Conservation (phyloP, 1,140 invertebrate species). For the Drosophila pandora region DNA sequence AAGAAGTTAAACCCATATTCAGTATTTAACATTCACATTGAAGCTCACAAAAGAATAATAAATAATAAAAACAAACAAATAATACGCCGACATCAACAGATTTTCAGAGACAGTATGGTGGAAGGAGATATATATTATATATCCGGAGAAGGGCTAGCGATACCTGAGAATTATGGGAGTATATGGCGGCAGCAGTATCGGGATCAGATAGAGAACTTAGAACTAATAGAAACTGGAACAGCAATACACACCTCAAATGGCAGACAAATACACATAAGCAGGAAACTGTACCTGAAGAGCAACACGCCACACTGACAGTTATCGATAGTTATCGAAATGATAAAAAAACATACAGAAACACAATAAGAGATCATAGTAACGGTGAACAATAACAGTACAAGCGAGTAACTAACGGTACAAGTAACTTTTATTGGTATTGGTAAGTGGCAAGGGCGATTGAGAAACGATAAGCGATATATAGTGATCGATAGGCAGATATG, state of each 20-base stretch:
- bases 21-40: too few relatives aligned
- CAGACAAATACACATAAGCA: neutral
- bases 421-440: conserved; percentile 37
- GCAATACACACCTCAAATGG: conserved; percentile 10
- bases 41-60: too few relatives aligned
- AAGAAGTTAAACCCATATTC: too few relatives aligned
- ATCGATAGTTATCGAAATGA: neutral
- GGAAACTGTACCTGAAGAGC: neutral
- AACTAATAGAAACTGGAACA: conserved; percentile 20
- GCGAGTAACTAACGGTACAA: conserved; percentile 46
- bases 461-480: conserved; percentile 37
- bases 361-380: conserved; percentile 18
- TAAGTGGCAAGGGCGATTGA: conserved; percentile 4
- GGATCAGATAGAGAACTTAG: conserved; percentile 9
- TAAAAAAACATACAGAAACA: neutral
- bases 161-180: too few relatives aligned
- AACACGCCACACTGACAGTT: neutral
- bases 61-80: neutral
- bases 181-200: neutral
- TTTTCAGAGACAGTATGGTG: neutral
- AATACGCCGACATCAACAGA: neutral
- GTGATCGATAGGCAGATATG: conserved; percentile 40
- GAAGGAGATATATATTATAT: too few relatives aligned
- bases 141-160: too few relatives aligned
- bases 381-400: conserved; percentile 45